These are phyloP conservation scores for Laticauda laticaudata DNA, from an alignment of 2,113 vertebrate genomes.

Conservation along the genomic window DNA sequence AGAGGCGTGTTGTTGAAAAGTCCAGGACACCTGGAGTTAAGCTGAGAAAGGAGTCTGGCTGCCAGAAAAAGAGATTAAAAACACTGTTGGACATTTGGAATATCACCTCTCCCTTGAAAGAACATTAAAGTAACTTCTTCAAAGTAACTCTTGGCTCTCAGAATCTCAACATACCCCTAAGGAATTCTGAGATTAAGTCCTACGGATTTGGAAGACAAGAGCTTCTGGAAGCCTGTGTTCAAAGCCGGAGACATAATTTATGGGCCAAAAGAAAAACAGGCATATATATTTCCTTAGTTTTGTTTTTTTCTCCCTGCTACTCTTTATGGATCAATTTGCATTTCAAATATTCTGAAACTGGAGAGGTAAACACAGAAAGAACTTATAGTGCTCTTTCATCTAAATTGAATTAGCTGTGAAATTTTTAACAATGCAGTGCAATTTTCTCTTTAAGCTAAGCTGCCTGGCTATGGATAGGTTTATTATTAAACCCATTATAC, in stretches of 20 bases:
- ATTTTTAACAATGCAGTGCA: background rate
- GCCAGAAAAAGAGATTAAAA: background rate
- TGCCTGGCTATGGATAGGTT: background rate
- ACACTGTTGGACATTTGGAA: background rate
- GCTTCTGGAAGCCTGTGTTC: background rate
- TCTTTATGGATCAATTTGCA: background rate
- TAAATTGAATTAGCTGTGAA: background rate
- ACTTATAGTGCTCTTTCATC: background rate
- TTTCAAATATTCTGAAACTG: background rate
- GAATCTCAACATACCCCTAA: background rate
- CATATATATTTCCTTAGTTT: background rate
- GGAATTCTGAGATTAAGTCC: background rate
- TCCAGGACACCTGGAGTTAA: background rate
- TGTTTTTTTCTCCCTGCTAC: background rate
- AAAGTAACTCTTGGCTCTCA: background rate
- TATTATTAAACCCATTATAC: background rate
- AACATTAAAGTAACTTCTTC: background rate
- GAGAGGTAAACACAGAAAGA: background rate
- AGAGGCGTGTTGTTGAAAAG: background rate
- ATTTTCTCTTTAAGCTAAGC: background rate
- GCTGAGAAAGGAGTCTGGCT: background rate
- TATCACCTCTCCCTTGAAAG: background rate
- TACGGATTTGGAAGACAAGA: background rate
- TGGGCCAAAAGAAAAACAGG: background rate
- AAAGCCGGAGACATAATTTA: background rate